Conservation (phyloP, 2,113 vertebrate species). For the Climacteris rufus region DNA sequence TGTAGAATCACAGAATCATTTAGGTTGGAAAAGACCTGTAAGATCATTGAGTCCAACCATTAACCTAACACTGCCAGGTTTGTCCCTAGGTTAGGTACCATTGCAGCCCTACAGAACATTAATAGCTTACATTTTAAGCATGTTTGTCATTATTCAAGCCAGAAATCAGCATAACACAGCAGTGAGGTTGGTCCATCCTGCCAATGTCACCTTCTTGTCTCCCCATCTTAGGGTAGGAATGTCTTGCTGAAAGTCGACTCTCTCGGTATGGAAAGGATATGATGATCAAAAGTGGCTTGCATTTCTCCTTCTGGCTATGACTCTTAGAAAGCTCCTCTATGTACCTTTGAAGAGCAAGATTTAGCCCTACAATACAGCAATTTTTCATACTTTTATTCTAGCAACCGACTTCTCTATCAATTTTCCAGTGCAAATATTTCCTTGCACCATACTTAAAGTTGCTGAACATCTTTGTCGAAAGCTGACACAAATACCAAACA, state of each 20-base stretch:
- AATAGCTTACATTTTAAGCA: background rate
- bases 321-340: background rate
- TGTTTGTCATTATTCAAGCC: background rate
- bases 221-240: background rate
- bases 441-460: background rate
- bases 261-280: background rate
- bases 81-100: background rate
- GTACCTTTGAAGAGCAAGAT: background rate
- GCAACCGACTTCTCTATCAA: background rate
- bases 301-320: background rate
- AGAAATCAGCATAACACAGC: background rate
- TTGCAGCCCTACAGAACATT: background rate
- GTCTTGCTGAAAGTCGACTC: background rate
- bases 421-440: background rate
- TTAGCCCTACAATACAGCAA: background rate
- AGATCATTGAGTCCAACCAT: background rate
- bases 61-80: background rate
- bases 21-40: background rate
- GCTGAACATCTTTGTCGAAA: background rate
- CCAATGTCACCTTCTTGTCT: background rate
- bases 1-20: background rate
- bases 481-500: constrained; percentile 17
- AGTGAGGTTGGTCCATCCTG: background rate
- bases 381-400: background rate
- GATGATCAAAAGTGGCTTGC: background rate